Evolutionary conservation across 1,140 invertebrate genomes (phyloP).

Genomic region (Lepidurus packardi): DNA sequence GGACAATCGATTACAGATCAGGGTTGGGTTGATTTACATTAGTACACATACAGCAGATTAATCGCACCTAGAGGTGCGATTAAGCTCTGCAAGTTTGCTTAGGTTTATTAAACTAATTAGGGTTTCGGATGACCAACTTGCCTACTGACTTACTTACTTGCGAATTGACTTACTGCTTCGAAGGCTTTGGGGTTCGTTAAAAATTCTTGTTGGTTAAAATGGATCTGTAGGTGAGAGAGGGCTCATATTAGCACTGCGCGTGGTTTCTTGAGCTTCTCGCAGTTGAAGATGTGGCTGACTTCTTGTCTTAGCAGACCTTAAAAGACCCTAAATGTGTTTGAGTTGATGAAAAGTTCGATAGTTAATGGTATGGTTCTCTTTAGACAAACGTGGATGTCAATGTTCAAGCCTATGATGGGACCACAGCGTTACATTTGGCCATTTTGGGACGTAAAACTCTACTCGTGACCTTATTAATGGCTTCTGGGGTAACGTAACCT

Average conservation of each 20-base stretch:
- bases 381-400: slow-evolving; percentile 30
- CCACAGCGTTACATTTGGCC: slow-evolving; percentile 33
- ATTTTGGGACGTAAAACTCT: slow-evolving; percentile 19
- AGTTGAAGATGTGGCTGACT: background rate
- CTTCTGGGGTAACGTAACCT: slow-evolving; percentile 20
- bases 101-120: background rate
- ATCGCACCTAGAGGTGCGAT: too few species aligned
- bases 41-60: too few species aligned
- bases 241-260: background rate
- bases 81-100: too few species aligned
- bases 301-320: background rate
- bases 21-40: too few species aligned
- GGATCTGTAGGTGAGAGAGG: background rate
- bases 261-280: background rate
- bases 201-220: background rate
- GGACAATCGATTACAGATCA: too few species aligned
- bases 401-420: slow-evolving; percentile 35
- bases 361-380: background rate
- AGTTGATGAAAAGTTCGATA: background rate
- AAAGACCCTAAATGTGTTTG: background rate
- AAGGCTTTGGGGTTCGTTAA: background rate
- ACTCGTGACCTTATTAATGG: slow-evolving; percentile 25
- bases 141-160: background rate
- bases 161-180: background rate
- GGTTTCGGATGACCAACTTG: background rate